These are phyloP conservation scores for Nerophis ophidion DNA, from an alignment of 2,113 vertebrate species.

Conservation along the genomic window DNA sequence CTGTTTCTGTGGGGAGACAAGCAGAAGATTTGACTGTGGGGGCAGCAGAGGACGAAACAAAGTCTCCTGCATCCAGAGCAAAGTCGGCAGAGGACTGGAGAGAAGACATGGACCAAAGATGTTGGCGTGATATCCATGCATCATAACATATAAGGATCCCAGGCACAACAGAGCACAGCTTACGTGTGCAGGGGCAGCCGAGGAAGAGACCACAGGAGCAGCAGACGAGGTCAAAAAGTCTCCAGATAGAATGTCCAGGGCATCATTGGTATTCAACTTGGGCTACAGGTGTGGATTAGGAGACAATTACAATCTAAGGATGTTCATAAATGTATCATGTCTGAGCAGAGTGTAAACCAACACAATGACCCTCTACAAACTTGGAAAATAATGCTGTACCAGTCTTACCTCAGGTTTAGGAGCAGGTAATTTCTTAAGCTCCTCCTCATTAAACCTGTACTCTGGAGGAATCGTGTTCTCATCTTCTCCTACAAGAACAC, in stretches of 20 bases:
- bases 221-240: conserved; percentile 44
- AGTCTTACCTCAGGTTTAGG: conserved; percentile 55
- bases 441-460: conserved; percentile 55
- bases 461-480: conserved; percentile 55
- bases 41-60: conserved; percentile 51
- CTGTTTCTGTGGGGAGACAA: conserved; percentile 18
- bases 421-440: conserved; percentile 46
- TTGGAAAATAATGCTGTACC: neutral
- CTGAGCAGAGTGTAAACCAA: neutral
- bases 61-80: conserved; percentile 53
- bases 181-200: conserved; percentile 43
- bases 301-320: neutral
- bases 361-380: neutral
- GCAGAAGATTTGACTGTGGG: conserved; percentile 50
- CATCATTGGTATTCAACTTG: conserved; percentile 48
- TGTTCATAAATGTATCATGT: neutral
- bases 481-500: conserved; percentile 64
- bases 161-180: neutral
- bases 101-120: neutral
- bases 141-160: neutral
- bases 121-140: neutral
- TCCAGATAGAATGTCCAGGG: conserved; percentile 63
- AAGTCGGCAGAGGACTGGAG: conserved; percentile 39
- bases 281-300: conserved; percentile 40
- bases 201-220: conserved; percentile 37